Conservation (phyloP, 2,888 invertebrate genomes). For the Nematopogon swammerdamellus region DNA sequence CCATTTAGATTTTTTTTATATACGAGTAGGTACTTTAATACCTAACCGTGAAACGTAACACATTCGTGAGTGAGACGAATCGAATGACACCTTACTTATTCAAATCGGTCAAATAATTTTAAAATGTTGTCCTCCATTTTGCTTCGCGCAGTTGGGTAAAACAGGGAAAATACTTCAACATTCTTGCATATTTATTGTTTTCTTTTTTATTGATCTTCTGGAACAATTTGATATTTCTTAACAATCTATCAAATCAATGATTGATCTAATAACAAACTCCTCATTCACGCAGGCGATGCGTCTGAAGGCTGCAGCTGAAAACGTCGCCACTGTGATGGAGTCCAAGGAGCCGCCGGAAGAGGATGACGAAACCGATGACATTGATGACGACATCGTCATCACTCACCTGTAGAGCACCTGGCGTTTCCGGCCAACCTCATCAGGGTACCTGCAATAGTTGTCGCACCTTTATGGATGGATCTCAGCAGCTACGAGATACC, state of each 20-base stretch:
- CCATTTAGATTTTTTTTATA: no score
- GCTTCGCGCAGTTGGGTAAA: no score
- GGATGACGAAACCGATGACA: conserved; percentile 83
- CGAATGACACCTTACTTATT: no score
- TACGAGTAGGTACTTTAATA: no score
- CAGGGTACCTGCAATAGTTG: no score
- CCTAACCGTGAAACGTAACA: no score
- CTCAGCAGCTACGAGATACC: no score
- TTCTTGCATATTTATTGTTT: background rate
- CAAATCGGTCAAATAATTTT: no score
- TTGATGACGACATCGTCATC: conserved; percentile 84
- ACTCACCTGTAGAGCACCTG: conserved; percentile 74
- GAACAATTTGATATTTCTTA: background rate
- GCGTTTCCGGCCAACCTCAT: background rate
- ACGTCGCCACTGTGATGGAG: conserved; percentile 61
- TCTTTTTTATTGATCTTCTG: background rate
- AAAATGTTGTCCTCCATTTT: no score
- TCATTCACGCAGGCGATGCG: conserved; percentile 55
- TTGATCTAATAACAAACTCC: conserved; percentile 2
- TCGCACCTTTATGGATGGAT: no score
- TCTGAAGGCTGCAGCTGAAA: conserved; percentile 69
- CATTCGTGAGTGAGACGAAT: no score
- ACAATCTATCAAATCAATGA: background rate
- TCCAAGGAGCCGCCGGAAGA: conserved; percentile 70
- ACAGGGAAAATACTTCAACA: no score